Evolutionary conservation across 2,888 invertebrate species (phyloP).

Genomic region (Galerucella calmariensis): DNA sequence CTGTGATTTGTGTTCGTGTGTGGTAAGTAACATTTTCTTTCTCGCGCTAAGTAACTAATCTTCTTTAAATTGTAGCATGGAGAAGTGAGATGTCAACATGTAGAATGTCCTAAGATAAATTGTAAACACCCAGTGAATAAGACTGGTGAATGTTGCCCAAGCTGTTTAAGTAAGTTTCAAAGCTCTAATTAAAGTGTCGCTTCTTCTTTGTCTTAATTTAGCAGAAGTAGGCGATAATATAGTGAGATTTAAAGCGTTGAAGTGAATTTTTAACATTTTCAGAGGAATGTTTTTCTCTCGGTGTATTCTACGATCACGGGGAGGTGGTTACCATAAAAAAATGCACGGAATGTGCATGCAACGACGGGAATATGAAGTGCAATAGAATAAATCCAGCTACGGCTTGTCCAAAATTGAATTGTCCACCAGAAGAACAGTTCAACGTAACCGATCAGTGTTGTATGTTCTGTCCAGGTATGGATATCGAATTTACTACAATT

Average conservation of each 20-base stretch:
- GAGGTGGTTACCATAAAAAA: conserved; percentile 78
- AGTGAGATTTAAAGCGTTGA: no score
- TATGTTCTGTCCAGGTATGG: conserved; percentile 86
- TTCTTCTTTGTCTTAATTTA: no score
- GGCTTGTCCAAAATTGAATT: conserved; percentile 81
- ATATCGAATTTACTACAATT: neutral
- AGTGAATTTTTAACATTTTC: conserved; percentile 29
- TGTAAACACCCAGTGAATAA: conserved; percentile 85
- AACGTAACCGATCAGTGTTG: conserved; percentile 88
- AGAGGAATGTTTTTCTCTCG: conserved; percentile 60
- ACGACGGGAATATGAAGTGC: conserved; percentile 85
- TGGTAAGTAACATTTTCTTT: conserved; percentile 68
- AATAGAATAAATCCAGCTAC: conserved; percentile 76
- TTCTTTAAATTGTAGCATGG: conserved; percentile 75
- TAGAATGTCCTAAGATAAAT: conserved; percentile 79
- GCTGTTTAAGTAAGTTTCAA: conserved; percentile 82
- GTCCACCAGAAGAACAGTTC: conserved; percentile 81
- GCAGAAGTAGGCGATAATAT: no score
- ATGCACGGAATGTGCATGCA: conserved; percentile 85
- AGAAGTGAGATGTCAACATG: conserved; percentile 83
- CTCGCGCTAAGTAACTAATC: neutral
- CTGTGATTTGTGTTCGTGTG: conserved; percentile 90
- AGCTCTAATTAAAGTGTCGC: no score
- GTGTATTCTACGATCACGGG: conserved; percentile 79
- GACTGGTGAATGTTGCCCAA: conserved; percentile 86